Percentiles rank a stretch among this genome's conserved stretches.
Conservation (phyloP, 2,797 vertebrate species). For the Ibycter americanus region DNA sequence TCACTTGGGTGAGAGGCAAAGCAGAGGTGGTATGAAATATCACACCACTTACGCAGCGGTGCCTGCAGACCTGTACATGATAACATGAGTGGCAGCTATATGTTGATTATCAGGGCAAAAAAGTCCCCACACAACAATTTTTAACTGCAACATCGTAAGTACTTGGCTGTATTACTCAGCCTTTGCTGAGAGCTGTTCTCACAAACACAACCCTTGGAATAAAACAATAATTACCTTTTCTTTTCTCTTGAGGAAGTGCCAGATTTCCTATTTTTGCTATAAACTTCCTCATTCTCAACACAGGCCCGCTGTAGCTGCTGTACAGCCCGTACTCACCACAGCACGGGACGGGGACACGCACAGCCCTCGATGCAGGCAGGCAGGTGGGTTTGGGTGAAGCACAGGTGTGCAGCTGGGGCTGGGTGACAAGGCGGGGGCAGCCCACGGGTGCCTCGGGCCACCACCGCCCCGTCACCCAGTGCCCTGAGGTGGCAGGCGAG, state of each 20-base stretch:
- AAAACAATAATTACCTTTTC: background rate
- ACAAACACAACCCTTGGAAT: background rate
- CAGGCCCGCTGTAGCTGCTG: background rate
- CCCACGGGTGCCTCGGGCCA: fast-evolving
- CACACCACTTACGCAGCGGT: background rate
- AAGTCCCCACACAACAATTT: background rate
- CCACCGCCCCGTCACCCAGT: fast-evolving
- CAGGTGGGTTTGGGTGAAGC: background rate
- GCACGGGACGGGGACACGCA: fast-evolving
- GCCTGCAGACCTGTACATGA: background rate
- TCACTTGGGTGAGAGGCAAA: background rate
- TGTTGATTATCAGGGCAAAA: background rate
- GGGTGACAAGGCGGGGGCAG: background rate
- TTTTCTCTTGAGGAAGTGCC: slow-evolving; percentile 32
- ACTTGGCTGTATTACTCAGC: background rate
- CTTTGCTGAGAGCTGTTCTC: background rate
- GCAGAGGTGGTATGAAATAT: background rate
- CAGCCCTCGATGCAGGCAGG: background rate
- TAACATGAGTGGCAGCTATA: background rate
- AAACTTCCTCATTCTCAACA: slow-evolving; percentile 37
- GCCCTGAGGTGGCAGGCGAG: fast-evolving
- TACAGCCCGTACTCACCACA: background rate
- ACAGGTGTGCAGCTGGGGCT: no score
- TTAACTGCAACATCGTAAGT: background rate
- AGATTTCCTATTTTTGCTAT: slow-evolving; percentile 42